Conservation (phyloP, 2,797 vertebrate genomes). For the Coilia nasus region DNA sequence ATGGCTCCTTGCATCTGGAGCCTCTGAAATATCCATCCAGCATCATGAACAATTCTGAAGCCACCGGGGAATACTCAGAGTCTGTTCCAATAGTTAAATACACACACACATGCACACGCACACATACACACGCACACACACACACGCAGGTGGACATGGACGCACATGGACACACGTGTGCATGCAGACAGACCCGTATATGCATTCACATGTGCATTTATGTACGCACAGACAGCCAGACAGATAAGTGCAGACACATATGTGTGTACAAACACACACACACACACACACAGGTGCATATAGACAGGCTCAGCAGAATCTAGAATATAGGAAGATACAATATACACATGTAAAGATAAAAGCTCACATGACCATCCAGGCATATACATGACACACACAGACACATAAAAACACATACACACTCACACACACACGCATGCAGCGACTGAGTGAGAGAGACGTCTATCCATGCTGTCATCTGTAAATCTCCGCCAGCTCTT, state of each 20-base stretch:
- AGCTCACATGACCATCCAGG: neutral
- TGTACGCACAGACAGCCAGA: neutral
- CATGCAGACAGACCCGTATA: neutral
- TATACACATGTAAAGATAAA: too few species aligned
- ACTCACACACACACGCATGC: neutral
- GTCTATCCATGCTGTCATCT: slow-evolving; percentile 43
- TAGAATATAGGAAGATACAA: too few species aligned
- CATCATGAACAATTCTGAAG: slow-evolving; percentile 44
- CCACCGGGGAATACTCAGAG: slow-evolving; percentile 43
- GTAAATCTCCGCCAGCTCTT: slow-evolving; percentile 63
- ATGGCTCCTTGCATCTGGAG: slow-evolving; percentile 60
- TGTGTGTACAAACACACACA: neutral
- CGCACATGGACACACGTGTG: neutral
- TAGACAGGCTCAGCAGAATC: too few species aligned
- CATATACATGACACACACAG: neutral
- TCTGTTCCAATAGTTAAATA: slow-evolving; percentile 38
- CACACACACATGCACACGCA: slow-evolving; percentile 25
- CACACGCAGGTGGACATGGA: neutral
- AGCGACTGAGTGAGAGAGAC: neutral
- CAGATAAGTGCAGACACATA: neutral
- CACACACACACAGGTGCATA: neutral
- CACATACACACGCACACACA: neutral
- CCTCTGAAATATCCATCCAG: slow-evolving; percentile 55
- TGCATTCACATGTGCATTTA: neutral
- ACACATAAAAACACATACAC: slow-evolving; percentile 14